Evolutionary conservation across 2,888 invertebrate genomes (phyloP).

Genomic region (Mellilla xanthometata): DNA sequence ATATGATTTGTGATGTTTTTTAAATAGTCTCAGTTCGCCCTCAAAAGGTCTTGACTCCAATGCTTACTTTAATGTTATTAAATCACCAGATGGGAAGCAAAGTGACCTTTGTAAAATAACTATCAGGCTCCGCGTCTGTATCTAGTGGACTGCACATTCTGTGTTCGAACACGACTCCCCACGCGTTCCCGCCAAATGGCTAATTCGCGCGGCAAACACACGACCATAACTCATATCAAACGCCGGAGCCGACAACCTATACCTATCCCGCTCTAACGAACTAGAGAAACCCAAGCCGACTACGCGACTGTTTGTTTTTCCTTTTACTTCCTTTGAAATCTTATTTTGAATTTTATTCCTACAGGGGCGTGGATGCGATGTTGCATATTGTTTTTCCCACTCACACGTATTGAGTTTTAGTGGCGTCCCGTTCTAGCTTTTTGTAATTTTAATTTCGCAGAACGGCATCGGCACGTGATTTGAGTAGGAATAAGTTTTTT

Average conservation of each 20-base stretch:
- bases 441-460: slow-evolving; percentile 81
- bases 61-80: no score
- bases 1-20: no score
- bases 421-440: slow-evolving; percentile 69
- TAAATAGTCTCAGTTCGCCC: no score
- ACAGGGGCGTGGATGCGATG: slow-evolving; percentile 82
- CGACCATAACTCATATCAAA: slow-evolving; percentile 79
- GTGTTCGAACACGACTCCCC: slow-evolving; percentile 50
- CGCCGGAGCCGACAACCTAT: slow-evolving; percentile 55
- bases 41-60: no score
- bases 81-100: no score
- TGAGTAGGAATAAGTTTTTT: slow-evolving; percentile 73
- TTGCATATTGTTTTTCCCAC: slow-evolving; percentile 82
- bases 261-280: slow-evolving; percentile 68
- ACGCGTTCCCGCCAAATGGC: slow-evolving; percentile 73
- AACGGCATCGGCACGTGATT: slow-evolving; percentile 79
- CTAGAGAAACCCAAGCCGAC: slow-evolving; percentile 68
- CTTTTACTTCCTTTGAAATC: slow-evolving; percentile 79
- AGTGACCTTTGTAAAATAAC: neutral
- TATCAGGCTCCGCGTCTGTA: slow-evolving; percentile 2
- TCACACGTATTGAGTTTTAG: slow-evolving; percentile 54
- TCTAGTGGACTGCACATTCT: slow-evolving; percentile 23
- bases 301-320: slow-evolving; percentile 66
- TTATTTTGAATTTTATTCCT: slow-evolving; percentile 81
- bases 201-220: slow-evolving; percentile 78